Evolutionary conservation across 2,888 invertebrate genomes (phyloP).

Genomic region (Dusona sp.): DNA sequence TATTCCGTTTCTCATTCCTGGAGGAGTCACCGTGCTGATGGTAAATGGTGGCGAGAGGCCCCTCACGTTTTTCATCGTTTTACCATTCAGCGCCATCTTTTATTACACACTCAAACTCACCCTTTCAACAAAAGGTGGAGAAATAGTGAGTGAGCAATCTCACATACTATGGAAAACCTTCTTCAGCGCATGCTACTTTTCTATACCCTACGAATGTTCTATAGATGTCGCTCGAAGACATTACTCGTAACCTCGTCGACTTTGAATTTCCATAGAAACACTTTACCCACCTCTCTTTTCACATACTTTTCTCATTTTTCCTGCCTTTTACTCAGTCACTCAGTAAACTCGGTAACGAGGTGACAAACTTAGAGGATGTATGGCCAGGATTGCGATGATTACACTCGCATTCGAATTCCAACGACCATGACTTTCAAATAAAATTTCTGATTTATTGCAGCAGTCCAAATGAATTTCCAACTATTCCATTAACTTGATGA

Average conservation of each 20-base stretch:
- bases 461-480: neutral
- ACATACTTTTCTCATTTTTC: slow-evolving; percentile 35
- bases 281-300: slow-evolving; percentile 69
- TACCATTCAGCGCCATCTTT: slow-evolving; percentile 74
- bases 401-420: slow-evolving; percentile 5
- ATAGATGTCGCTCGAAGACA: slow-evolving; percentile 72
- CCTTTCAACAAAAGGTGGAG: slow-evolving; percentile 22
- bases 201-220: slow-evolving; percentile 44
- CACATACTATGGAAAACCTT: slow-evolving; percentile 44
- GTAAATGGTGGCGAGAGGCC: slow-evolving; percentile 50
- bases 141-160: slow-evolving; percentile 51
- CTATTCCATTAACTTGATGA: neutral
- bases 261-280: slow-evolving; percentile 81
- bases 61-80: slow-evolving; percentile 52
- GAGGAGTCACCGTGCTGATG: slow-evolving; percentile 30
- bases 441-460: neutral
- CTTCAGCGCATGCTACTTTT: slow-evolving; percentile 25
- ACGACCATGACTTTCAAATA: neutral
- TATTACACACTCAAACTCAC: slow-evolving; percentile 75
- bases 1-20: slow-evolving; percentile 45
- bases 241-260: slow-evolving; percentile 71
- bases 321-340: slow-evolving; percentile 41
- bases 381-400: neutral
- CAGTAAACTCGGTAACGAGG: slow-evolving; percentile 43
- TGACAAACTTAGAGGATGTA: slow-evolving; percentile 1